Evolutionary conservation across 2,113 vertebrate genomes (phyloP).

Genomic region (Perca flavescens): DNA sequence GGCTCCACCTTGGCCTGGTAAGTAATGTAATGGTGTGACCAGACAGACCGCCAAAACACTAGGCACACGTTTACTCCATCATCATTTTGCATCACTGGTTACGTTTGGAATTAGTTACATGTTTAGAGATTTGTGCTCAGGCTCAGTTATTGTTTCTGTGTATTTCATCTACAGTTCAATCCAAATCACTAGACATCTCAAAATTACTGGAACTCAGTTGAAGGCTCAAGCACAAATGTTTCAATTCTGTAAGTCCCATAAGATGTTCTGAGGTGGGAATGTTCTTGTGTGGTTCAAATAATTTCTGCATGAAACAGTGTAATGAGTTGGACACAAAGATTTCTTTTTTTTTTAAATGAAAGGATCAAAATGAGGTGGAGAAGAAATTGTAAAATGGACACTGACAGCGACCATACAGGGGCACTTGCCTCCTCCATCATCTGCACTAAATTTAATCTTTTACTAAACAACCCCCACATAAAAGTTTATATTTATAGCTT

Average conservation of each 20-base stretch:
- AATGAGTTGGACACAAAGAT: not conserved
- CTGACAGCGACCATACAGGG: not conserved
- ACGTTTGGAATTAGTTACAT: conserved; percentile 55
- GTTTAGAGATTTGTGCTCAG: conserved; percentile 21
- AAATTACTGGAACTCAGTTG: not conserved
- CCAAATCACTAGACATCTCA: conserved; percentile 20
- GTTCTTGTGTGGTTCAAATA: not conserved
- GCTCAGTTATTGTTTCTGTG: conserved; percentile 20
- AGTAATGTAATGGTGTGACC: conserved; percentile 49
- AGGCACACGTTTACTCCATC: conserved; percentile 55
- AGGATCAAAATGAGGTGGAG: not conserved
- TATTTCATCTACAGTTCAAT: conserved; percentile 26
- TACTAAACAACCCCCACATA: not conserved
- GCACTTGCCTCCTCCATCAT: not conserved
- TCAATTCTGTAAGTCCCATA: not conserved
- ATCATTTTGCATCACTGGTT: conserved; percentile 50
- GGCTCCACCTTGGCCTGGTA: conserved; percentile 63
- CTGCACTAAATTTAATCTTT: not conserved
- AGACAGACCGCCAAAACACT: conserved; percentile 58
- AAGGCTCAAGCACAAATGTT: not conserved
- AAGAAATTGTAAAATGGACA: not conserved
- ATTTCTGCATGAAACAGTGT: not conserved
- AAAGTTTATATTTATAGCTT: not conserved
- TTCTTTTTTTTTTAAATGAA: not conserved
- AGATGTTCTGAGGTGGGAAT: not conserved